Base-by-base conservation (phyloP, 2,888 invertebrate species). In the Linnaemya vulpina region DNA sequence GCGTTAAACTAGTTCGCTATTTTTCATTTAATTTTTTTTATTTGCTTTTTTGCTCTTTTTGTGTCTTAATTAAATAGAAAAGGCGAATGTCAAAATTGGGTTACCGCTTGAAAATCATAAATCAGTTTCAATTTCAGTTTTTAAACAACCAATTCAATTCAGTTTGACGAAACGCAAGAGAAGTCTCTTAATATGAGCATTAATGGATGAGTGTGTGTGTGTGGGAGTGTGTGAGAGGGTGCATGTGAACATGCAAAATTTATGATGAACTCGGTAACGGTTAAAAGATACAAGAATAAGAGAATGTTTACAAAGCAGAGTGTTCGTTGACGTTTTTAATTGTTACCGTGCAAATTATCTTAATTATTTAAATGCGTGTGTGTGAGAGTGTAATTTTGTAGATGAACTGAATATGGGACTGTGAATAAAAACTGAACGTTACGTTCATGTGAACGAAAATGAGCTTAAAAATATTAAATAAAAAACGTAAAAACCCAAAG, bases 91-190 rank as follows among this genome's bases (percentile, higher is more conserved):
- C 8, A 49, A 65, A 79, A 79, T 65, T 49, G 49, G 73, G 73
- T 73, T 79, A 73, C 35, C n/a, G 22, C 15, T 71, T 22, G 11
- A 7, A 71, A 55, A 60, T 78, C 30, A 79, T 55, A 79, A 73
- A 80, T 51, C 49, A 67, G 73, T 49, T 46, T 38, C 77, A 68
- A 17, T 77, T 77, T 25, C 11, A 20, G 58, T 49, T 49, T 35
- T 46, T 38, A 60, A 40, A 20, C 58, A 51, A 38, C 9, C 38
- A 68, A 68, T 77, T 68, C 77, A 35, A 68, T 55, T 49, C 58
- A 77, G 38, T 60, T 49, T 67, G 46, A 60, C 3, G 49, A 38
- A 22, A 60, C 40, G 17, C 46, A 58, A 53, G 30, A 43, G 35
- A 58, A 49, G 43, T 75, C 17, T 63, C n/a, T 63, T 25, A 62